Evolutionary conservation across 2,797 vertebrate species (phyloP).

Genomic region (Microctenopoma steveboyesi): DNA sequence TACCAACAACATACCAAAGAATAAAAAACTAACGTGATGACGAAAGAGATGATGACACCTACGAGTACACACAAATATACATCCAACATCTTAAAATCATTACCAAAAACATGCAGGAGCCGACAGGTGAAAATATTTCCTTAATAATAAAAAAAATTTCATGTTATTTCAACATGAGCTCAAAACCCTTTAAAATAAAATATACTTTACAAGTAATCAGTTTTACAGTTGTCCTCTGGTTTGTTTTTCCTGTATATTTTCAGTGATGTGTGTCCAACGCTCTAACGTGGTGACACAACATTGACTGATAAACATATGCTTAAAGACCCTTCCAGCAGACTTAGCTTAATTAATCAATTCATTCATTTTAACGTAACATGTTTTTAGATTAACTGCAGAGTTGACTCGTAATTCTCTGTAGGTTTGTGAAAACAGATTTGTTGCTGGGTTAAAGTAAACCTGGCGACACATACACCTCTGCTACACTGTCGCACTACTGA

Average conservation of each 20-base stretch:
- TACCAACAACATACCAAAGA: not conserved
- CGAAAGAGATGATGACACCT: not conserved
- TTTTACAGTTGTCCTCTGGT: not conserved
- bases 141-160: not conserved
- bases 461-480: conserved; percentile 1
- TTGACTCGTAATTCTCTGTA: not conserved
- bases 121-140: not conserved
- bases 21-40: not conserved
- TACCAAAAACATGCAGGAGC: not conserved
- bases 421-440: conserved; percentile 3
- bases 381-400: conserved; percentile 8
- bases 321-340: too few relatives aligned
- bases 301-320: too few relatives aligned
- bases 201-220: not conserved
- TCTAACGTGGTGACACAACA: too few relatives aligned
- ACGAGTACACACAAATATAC: not conserved
- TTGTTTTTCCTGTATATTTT: not conserved
- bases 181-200: too few relatives aligned
- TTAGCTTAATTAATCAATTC: not conserved
- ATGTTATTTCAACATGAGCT: not conserved
- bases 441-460: not conserved
- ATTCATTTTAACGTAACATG: too few relatives aligned
- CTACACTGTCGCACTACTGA: not conserved
- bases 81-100: too few relatives aligned
- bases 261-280: not conserved